Base-by-base conservation (phyloP, 2,113 vertebrate genomes). In the Percina caprodes region DNA sequence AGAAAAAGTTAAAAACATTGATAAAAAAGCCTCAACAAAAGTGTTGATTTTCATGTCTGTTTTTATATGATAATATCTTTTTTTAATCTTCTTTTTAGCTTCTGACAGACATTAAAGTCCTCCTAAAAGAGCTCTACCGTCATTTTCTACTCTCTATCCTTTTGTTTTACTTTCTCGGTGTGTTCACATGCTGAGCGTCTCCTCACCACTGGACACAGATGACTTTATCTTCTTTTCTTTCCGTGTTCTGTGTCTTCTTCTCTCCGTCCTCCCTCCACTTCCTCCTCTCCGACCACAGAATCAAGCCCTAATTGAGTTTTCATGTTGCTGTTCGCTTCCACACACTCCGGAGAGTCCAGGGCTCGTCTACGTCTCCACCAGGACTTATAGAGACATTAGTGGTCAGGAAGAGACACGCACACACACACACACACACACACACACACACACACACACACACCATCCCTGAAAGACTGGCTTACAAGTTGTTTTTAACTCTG, bases 261-360 rank as follows among this genome's bases (percentile, higher is more conserved):
- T 16, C 77, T 73, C 30, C 45, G 7, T 72, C 61, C 35, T 55
- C 15, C 56, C 66, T 79, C 72, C 24, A 23, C 33, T 30, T 51
- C 0, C 18, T 69, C 63, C 49, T 15, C 33, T 51, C 72, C 42
- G 66, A 86, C 86, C 86, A 68, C 83, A 89, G 61, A 87, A 39
- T 73, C 80, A 68, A 77, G 74, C 83, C 30, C 54, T 93, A 93
- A 93, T 90, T 92, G 86, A 87, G 80, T 91, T 92, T 93, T 63
- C 88, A 66, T 92, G 92, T 93, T 60, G 60, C 75, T 56, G 66
- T 52, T 75, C 19, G n/a, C 74, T 83, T 42, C 66, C 56, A 35
- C 67, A 51, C 55, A 61, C 85, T 83, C 76, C 39, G 35, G 82
- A 89, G 78, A 83, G 80, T 60, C 46, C 63, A 48, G 60, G 79